These are phyloP conservation scores for Grantiella picta DNA, from an alignment of 2,113 vertebrate genomes.

Conservation along the genomic window DNA sequence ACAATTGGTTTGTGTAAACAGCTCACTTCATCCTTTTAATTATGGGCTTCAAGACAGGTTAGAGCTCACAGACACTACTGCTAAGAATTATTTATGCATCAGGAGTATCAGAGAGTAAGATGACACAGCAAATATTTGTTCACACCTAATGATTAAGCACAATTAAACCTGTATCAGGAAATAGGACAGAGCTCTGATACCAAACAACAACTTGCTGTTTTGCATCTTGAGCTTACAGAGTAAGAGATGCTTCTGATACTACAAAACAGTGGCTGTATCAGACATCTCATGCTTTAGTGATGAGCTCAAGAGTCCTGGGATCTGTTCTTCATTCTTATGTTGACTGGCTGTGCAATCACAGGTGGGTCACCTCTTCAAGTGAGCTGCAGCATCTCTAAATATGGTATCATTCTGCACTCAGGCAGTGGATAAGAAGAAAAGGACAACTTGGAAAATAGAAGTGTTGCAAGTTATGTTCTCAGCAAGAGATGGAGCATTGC, in stretches of 20 bases:
- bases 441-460: background rate
- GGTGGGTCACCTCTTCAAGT: background rate
- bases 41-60: background rate
- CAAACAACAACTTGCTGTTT: background rate
- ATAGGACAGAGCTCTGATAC: background rate
- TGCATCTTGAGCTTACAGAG: background rate
- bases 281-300: background rate
- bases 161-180: background rate
- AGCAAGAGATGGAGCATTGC: background rate
- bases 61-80: background rate
- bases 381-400: background rate
- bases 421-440: background rate
- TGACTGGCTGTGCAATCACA: background rate
- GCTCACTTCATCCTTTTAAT: slow-evolving; percentile 17
- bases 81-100: slow-evolving; percentile 21
- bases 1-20: slow-evolving; percentile 13
- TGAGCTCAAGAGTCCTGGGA: background rate
- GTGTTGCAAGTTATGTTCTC: background rate
- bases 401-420: background rate
- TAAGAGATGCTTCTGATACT: background rate
- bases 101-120: background rate
- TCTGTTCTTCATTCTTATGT: background rate
- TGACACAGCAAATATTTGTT: background rate
- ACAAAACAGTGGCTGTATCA: background rate
- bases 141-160: background rate